Percentiles rank a stretch among this genome's conserved stretches.
phyloP scores from a whole-genome alignment of 2,113 vertebrate genomes.

The Plestiodon gilberti region DNA sequence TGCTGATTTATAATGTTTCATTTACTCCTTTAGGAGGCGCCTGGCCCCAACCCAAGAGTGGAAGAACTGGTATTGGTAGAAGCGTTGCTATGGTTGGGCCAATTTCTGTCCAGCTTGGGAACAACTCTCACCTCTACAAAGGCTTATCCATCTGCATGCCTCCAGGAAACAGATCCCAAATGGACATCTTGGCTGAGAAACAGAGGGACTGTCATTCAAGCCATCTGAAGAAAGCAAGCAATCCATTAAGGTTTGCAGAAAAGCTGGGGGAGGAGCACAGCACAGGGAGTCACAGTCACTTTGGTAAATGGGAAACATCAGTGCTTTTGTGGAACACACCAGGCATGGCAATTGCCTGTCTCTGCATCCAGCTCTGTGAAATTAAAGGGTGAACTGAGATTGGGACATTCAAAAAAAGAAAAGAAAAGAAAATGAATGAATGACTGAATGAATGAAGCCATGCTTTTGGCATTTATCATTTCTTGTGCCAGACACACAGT shows the following conservation, averaged over 20 bases:
- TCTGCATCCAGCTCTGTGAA: background rate
- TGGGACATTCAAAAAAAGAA: background rate
- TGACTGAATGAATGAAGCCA: background rate
- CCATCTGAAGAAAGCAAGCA: background rate
- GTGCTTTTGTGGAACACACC: background rate
- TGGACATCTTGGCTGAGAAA: background rate
- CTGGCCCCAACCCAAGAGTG: background rate
- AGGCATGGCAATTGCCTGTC: background rate
- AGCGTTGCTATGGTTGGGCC: background rate
- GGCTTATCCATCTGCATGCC: background rate
- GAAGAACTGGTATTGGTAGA: background rate
- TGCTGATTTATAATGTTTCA: background rate
- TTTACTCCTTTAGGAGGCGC: background rate
- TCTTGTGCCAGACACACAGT: background rate
- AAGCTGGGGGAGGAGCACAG: background rate
- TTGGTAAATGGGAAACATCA: background rate
- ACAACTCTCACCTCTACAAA: background rate
- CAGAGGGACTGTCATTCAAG: background rate
- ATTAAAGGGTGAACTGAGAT: background rate
- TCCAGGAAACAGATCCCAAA: background rate
- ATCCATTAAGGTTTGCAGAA: background rate
- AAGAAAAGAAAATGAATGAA: background rate
- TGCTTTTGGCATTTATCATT: background rate
- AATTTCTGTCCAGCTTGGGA: background rate
- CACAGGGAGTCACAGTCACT: background rate